phyloP scores from a whole-genome alignment of 2,888 invertebrate genomes.

The Macropis europaea region DNA sequence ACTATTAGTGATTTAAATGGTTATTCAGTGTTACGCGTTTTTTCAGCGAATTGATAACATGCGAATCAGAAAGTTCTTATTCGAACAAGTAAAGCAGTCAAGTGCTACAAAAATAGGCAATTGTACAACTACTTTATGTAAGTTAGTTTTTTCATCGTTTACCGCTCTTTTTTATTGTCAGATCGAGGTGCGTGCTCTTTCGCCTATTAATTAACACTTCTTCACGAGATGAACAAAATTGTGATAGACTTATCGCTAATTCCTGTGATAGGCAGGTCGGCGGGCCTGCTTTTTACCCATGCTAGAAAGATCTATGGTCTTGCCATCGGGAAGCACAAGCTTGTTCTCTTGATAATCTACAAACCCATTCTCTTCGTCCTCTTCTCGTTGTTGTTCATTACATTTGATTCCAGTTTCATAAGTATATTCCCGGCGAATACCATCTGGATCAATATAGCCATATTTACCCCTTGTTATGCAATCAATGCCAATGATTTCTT shows the following conservation, averaged over 20 bases:
- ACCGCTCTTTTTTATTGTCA: no score
- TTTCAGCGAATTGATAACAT: background rate
- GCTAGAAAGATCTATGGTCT: constrained; percentile 85
- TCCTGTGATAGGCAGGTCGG: constrained; percentile 83
- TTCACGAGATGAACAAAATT: no score
- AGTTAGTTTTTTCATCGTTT: no score
- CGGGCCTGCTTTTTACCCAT: constrained; percentile 87
- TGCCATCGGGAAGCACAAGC: constrained; percentile 87
- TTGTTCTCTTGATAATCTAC: constrained; percentile 88
- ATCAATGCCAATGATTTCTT: constrained; percentile 90
- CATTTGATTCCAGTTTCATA: constrained; percentile 89
- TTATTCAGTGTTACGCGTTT: background rate
- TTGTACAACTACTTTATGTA: no score
- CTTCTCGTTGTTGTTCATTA: constrained; percentile 79
- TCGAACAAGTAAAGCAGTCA: no score
- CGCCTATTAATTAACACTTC: constrained; percentile 1
- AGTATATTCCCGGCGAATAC: constrained; percentile 89
- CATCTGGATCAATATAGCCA: constrained; percentile 92
- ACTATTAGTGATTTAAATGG: background rate
- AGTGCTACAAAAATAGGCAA: no score
- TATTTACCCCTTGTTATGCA: constrained; percentile 90
- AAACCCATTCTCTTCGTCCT: constrained; percentile 82
- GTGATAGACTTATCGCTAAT: constrained; percentile 68
- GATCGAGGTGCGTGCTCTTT: no score
- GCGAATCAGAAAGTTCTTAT: no score